Percentiles rank a stretch among this genome's conserved stretches.
These are phyloP conservation scores for Pteropus rufus DNA, from an alignment of 2,797 vertebrate genomes.

Conservation along the genomic window DNA sequence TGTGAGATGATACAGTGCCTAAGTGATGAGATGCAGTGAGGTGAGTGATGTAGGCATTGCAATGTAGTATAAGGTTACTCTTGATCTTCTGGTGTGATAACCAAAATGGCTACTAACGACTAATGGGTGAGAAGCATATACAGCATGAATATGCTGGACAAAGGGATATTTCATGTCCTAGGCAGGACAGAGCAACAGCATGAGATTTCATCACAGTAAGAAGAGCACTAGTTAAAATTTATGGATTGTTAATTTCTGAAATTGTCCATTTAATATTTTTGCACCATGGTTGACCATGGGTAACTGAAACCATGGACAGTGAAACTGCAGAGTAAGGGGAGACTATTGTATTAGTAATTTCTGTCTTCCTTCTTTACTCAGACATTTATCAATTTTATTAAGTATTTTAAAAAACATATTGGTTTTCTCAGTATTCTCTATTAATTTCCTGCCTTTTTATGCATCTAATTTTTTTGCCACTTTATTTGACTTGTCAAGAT, in stretches of 20 bases:
- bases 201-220: background rate
- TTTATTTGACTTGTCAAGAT: background rate
- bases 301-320: background rate
- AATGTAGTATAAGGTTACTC: background rate
- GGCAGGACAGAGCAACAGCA: background rate
- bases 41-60: background rate
- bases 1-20: background rate
- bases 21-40: background rate
- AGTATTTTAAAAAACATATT: background rate
- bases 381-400: background rate
- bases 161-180: background rate
- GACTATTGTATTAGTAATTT: background rate
- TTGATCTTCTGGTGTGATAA: background rate
- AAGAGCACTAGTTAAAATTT: background rate
- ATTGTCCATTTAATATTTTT: background rate
- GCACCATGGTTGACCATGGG: too few relatives aligned
- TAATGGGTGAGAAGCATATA: background rate
- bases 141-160: background rate
- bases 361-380: background rate
- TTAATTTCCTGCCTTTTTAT: background rate
- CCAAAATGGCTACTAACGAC: background rate
- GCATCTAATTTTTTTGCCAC: background rate
- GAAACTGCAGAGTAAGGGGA: background rate
- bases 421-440: background rate
- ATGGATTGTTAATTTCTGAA: background rate